Evolutionary conservation across 1,140 invertebrate species (phyloP).

Genomic region (Nylanderia fulva): DNA sequence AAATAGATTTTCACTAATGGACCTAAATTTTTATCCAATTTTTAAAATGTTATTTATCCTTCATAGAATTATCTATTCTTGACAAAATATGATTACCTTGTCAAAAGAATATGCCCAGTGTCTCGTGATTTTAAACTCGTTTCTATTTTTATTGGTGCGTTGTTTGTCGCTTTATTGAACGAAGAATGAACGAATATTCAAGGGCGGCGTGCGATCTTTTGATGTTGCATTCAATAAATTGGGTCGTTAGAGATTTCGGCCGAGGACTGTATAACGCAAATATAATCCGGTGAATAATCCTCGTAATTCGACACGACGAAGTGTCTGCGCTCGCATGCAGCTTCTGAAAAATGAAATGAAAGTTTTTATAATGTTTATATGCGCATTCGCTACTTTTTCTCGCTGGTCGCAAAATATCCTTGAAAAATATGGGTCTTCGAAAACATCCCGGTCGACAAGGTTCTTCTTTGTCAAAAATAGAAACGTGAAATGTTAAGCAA

Average conservation of each 20-base stretch:
- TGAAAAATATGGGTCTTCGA: neutral
- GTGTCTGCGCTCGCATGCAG: neutral
- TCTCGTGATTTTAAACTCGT: neutral
- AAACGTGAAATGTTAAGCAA: neutral
- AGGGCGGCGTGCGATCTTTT: constrained; percentile 33
- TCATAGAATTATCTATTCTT: neutral
- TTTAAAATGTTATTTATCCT: neutral
- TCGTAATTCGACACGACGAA: neutral
- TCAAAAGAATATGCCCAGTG: neutral
- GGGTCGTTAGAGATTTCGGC: constrained; percentile 50
- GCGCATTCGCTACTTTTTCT: neutral
- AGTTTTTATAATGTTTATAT: no score
- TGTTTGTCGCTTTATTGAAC: neutral
- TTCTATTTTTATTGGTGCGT: neutral
- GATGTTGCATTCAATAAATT: constrained; percentile 67
- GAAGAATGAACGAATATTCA: neutral
- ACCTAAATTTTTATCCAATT: neutral
- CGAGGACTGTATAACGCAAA: constrained; percentile 38
- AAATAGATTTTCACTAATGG: no score
- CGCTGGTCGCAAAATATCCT: no score
- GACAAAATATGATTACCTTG: neutral
- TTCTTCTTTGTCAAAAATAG: neutral
- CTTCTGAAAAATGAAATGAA: constrained; percentile 36
- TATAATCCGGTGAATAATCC: constrained; percentile 37
- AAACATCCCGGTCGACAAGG: neutral